These are phyloP conservation scores for Fistularia commersonii DNA, from an alignment of 2,797 vertebrate species.

Conservation along the genomic window DNA sequence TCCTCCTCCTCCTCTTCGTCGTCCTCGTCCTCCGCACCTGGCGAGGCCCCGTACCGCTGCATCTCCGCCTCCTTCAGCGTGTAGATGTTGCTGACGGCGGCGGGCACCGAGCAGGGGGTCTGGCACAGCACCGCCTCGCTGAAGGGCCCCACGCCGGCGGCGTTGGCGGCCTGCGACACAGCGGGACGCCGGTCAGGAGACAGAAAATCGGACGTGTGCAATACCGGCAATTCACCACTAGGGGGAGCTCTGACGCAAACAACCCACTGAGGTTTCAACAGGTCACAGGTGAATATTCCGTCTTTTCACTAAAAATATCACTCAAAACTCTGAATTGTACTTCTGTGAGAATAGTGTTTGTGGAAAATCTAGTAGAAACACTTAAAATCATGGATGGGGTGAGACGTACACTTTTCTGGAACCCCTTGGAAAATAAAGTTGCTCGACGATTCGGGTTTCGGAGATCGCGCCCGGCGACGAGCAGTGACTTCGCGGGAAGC, in stretches of 20 bases:
- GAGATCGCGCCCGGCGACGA: no score
- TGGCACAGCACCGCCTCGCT: constrained; percentile 87
- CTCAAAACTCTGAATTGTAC: no score
- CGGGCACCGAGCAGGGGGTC: constrained; percentile 93
- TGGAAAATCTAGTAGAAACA: no score
- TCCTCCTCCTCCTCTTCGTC: constrained; percentile 46
- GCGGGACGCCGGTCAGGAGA: background rate
- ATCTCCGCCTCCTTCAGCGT: constrained; percentile 84
- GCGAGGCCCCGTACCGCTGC: constrained; percentile 57
- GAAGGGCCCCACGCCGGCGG: constrained; percentile 87
- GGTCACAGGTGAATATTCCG: no score
- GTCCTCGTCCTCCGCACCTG: constrained; percentile 57
- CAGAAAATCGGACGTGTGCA: constrained; percentile 2
- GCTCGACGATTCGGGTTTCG: no score
- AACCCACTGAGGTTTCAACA: background rate
- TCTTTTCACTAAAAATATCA: no score
- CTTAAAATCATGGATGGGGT: no score
- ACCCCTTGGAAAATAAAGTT: no score
- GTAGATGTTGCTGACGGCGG: constrained; percentile 84
- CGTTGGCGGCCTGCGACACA: constrained; percentile 80
- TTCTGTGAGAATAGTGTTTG: no score
- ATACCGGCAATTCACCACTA: constrained; percentile 37
- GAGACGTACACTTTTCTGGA: no score
- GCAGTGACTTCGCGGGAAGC: no score
- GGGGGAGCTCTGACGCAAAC: constrained; percentile 47